Base-by-base conservation (phyloP, 2,113 vertebrate genomes). In the Sphaerodactylus townsendi region DNA sequence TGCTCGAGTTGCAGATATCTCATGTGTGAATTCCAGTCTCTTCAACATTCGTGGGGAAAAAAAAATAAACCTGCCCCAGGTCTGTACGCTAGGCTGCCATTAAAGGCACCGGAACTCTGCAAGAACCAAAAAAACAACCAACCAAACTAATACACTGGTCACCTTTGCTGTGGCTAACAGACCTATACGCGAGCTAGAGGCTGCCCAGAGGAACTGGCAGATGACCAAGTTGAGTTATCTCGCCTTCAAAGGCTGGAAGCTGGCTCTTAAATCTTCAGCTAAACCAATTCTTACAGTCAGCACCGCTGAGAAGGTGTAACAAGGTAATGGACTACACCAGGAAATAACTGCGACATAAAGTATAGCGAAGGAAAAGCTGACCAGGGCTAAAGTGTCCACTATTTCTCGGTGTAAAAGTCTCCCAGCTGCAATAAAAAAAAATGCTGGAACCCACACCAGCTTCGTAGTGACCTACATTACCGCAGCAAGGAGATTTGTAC, bases 241-340 rank as follows among this genome's bases (percentile, higher is more conserved):
- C 0, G 0, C 37, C 28, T 9, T 79, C 85, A 71, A n/a, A 17
- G 64, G 0, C 17, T 79, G 35, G 2, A 0, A 0, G 21, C 79
- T n/a, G 10, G 17, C 25, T 37, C 0, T 56, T 4, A 10, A 72
- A 68, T 74, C 23, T 37, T 69, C 59, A 39, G 75, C 41, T 71
- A 39, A 37, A 77, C 37, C 25, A 39, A 9, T 37, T 72, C 11
- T 19, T 9, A 0, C 1, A 44, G 68, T 53, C 64, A 3, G 72
- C 81, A 28, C 17, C 3, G 69, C 11, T 89, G 69, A 48, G 39
- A 33, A 81, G 77, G 46, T 44, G 44, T 44, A 80, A 83, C 0
- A 1, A 44, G 25, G 1, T 86, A 77, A 8, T 3, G 8, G 53
- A 0, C 46, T 30, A 1, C 41, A n/a, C 39, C 30, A 19, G 46